Evolutionary conservation across 30 jellyfish, hydroid and myxozoan genomes (phyloP), one percentile per base, ranked within the genome.

Genomic region (Chrysaora quinquecirrha): DNA sequence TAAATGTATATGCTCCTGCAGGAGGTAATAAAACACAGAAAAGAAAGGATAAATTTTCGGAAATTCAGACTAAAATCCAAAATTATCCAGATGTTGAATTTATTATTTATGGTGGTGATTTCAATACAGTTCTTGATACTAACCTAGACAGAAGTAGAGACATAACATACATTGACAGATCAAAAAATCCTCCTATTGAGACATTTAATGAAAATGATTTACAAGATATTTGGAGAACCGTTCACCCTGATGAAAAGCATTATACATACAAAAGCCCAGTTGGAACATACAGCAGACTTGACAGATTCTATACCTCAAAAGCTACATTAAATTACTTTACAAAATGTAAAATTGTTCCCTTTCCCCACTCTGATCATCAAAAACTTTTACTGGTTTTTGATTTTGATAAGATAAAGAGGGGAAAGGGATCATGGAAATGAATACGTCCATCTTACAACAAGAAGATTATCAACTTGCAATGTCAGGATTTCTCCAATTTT

Each of bases 251-350:
- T 43, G 58, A 43, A 16, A 43, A 43, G 16, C 58, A 43, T 6
- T 43, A 6, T 43, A 43, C 58, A 43, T 43, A 16, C 58, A 43
- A 43, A 43, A 43, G 58, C 16, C 9, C 58, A 43, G 12, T 43
- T 43, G 58, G 58, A 16, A 43, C 58, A 43, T 43, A 43, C 58
- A 43, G 58, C 58, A 43, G 58, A 43, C 58, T 43, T 43, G 58
- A 43, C 58, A 43, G 58, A 43, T 43, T 43, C 16, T 43, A 43
- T 16, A 43, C 58, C 16, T 43, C 58, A 9, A 43, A 43, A 43
- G 58, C 58, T 43, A 43, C 58, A 43, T 6, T 43, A 16, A 9
- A 43, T 43, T 43, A 43, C 58, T 43, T 43, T 43, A 43, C 58
- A 43, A 43, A 43, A 43, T 43, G 58, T 43, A 16, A 43, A 43